Evolutionary conservation across 2,113 vertebrate species (phyloP), one percentile per base, ranked within the genome.

Genomic region (Ammodytes marinus): DNA sequence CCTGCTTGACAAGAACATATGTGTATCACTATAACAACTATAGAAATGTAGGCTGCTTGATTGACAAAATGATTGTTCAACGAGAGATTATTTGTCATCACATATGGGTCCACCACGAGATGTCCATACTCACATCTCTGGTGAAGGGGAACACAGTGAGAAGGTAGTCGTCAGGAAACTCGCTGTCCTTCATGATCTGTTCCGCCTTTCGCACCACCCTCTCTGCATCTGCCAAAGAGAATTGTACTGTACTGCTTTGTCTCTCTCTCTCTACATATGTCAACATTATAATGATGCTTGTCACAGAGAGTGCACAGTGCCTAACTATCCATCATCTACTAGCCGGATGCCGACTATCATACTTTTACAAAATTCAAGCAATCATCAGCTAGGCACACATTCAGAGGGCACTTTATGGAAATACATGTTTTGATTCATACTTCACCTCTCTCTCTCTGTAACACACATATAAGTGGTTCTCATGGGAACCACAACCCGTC

Each of bases 71-170:
- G 40, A 7, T 42, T 14, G 9, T 43, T n/a, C 5, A 61, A 27
- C 13, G 3, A 53, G 6, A 43, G n/a, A n/a, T n/a, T n/a, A n/a
- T 14, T 52, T 40, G 8, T 27, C 27, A 27, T 27, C 27, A 27
- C 27, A 27, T 27, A 27, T 27, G 27, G 27, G 27, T 27, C 27
- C 27, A 27, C n/a, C n/a, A 27, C 27, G 27, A 27, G 27, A 27
- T 27, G 27, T 3, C 27, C 60, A 6, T 17, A 85, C 91, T 79
- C 72, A 92, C 92, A 11, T 93, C 89, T 58, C 11, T 49, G 5
- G 39, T 85, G 50, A 91, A 92, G 39, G 70, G 86, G 55, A 88
- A 91, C 68, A 94, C 90, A 0, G 90, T 93, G n/a, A 91, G 77
- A 6, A 8, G 2, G 47, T 84, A 89, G 5, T 63, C 52, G 4